Conservation (phyloP, 1,140 invertebrate species). For the Calliphora vicina region DNA sequence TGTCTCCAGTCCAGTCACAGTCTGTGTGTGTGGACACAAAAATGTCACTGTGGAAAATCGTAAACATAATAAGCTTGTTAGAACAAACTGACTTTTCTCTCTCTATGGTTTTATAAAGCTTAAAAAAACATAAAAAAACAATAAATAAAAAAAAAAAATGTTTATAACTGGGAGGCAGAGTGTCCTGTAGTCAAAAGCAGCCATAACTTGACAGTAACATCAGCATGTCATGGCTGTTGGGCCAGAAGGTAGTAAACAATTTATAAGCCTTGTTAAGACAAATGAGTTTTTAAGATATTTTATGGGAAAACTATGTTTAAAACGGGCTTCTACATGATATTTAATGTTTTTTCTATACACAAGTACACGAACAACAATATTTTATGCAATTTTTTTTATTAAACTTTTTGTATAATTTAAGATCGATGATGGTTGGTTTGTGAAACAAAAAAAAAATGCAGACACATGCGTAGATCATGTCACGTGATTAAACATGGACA, state of each 20-base stretch:
- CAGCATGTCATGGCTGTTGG: not conserved
- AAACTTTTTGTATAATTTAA: not conserved
- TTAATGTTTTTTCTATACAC: not conserved
- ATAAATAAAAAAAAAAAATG: too few relatives aligned
- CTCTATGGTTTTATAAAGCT: too few relatives aligned
- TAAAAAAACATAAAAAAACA: too few relatives aligned
- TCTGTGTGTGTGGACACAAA: not conserved
- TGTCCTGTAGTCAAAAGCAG: not conserved
- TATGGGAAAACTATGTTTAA: not conserved
- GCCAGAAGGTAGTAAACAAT: not conserved
- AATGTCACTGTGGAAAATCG: not conserved
- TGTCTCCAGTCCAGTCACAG: too few relatives aligned
- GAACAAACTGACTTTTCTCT: not conserved
- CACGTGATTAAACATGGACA: not conserved
- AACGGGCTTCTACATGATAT: not conserved
- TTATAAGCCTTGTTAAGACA: slow-evolving; percentile 4
- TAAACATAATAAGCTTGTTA: not conserved
- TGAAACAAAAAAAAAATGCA: not conserved
- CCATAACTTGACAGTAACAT: not conserved
- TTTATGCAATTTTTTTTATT: not conserved
- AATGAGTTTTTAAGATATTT: slow-evolving; percentile 7
- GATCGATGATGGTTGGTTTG: not conserved
- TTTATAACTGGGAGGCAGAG: not conserved
- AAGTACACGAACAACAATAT: not conserved
- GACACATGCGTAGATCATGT: not conserved